Evolutionary conservation across 2,888 invertebrate species (phyloP).

Genomic region (Sicus ferrugineus): DNA sequence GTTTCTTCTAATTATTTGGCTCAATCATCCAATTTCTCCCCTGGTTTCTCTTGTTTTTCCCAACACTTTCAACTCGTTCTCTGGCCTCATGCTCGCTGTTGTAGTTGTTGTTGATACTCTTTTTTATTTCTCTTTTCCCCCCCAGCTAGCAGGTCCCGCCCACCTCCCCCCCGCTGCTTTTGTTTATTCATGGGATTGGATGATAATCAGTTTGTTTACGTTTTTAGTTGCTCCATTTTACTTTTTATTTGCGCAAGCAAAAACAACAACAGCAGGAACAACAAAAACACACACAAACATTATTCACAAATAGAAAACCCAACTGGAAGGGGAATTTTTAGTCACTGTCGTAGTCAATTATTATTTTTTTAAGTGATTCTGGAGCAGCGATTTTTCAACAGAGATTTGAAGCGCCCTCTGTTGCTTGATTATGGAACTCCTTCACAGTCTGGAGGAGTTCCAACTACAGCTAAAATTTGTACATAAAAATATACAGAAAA

Average conservation of each 20-base stretch:
- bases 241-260: constrained; percentile 55
- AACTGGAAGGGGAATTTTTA: background rate
- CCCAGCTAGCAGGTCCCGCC: too few species aligned
- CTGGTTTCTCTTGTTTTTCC: background rate
- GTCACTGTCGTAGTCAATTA: background rate
- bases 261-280: constrained; percentile 38
- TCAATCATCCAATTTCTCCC: background rate
- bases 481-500: too few species aligned
- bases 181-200: constrained; percentile 61
- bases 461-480: background rate
- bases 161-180: too few species aligned
- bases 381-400: too few species aligned
- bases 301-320: background rate
- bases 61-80: background rate
- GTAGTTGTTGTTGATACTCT: constrained; percentile 4
- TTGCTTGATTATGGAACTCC: background rate
- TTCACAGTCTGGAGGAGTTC: background rate
- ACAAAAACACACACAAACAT: background rate
- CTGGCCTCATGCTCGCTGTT: background rate
- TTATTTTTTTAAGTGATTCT: background rate
- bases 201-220: constrained; percentile 63
- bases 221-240: constrained; percentile 54
- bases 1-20: background rate
- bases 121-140: too few species aligned
- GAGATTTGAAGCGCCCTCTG: background rate